phyloP scores from a whole-genome alignment of 2,888 invertebrate genomes.

The Spialia ferax region DNA sequence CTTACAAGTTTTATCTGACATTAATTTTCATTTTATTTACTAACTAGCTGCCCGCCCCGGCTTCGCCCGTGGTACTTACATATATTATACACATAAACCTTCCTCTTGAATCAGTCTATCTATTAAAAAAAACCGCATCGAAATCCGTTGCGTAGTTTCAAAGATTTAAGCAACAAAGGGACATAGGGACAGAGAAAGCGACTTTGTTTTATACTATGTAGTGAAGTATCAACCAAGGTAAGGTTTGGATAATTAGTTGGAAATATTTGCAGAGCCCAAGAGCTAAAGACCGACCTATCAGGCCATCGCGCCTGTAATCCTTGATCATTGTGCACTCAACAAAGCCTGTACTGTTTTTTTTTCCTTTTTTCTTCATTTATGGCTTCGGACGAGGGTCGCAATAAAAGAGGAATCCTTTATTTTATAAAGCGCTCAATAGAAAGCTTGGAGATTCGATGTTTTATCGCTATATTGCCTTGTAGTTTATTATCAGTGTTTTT shows the following conservation, averaged over 20 bases:
- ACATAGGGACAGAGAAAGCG: no score
- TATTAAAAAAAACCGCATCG: no score
- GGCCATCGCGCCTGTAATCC: slow-evolving; percentile 69
- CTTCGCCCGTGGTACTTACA: no score
- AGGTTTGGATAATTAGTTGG: slow-evolving; percentile 65
- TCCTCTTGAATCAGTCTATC: no score
- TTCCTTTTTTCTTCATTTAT: slow-evolving; percentile 47
- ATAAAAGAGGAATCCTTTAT: slow-evolving; percentile 52
- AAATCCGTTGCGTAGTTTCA: no score
- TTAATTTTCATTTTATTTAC: no score
- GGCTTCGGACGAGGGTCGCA: slow-evolving; percentile 51
- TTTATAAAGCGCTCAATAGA: slow-evolving; percentile 35
- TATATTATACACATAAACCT: no score
- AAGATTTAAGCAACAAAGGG: no score
- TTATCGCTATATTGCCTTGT: slow-evolving; percentile 37
- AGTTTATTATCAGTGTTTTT: slow-evolving; percentile 29
- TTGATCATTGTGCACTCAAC: slow-evolving; percentile 61
- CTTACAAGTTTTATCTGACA: no score
- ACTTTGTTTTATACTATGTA: no score
- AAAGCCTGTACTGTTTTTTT: slow-evolving; percentile 56
- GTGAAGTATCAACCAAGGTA: neutral
- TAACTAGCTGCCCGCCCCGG: no score
- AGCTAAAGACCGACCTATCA: slow-evolving; percentile 67
- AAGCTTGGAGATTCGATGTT: slow-evolving; percentile 22
- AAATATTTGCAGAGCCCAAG: slow-evolving; percentile 66